phyloP scores from a whole-genome alignment of 1,140 invertebrate genomes.

The Ridgeia piscesae region DNA sequence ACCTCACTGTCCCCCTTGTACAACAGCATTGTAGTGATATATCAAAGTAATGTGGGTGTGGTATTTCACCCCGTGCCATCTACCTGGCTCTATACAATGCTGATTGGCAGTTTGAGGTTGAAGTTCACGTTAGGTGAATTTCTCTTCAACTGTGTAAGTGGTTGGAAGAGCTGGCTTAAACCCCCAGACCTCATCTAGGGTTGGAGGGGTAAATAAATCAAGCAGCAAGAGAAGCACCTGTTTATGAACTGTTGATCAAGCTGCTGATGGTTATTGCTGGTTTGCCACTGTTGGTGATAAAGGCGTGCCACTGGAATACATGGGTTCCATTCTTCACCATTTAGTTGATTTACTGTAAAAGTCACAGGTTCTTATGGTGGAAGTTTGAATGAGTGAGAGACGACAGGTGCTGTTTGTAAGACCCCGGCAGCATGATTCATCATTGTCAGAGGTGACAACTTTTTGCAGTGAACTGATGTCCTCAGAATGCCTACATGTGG shows the following conservation, averaged over 20 bases:
- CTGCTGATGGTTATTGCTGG: neutral
- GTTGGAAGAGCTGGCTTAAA: neutral
- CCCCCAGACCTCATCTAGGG: neutral
- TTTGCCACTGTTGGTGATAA: neutral
- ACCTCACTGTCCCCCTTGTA: neutral
- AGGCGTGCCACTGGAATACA: neutral
- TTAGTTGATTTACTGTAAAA: neutral
- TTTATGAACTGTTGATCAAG: neutral
- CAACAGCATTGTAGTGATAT: neutral
- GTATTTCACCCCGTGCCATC: neutral
- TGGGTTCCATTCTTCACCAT: neutral
- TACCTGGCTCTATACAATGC: neutral
- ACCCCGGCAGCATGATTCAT: neutral
- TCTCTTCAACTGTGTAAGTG: neutral
- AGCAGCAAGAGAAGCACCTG: neutral
- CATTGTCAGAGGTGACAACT: neutral
- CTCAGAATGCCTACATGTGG: neutral
- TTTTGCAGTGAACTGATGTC: neutral
- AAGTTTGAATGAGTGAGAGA: neutral
- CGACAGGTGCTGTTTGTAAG: neutral
- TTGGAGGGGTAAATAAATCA: neutral
- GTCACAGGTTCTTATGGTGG: neutral
- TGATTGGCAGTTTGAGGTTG: neutral
- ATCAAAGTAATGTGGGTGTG: neutral
- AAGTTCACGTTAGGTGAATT: neutral